Evolutionary conservation across 2,797 vertebrate species (phyloP).

Genomic region (Myotis findleyi): DNA sequence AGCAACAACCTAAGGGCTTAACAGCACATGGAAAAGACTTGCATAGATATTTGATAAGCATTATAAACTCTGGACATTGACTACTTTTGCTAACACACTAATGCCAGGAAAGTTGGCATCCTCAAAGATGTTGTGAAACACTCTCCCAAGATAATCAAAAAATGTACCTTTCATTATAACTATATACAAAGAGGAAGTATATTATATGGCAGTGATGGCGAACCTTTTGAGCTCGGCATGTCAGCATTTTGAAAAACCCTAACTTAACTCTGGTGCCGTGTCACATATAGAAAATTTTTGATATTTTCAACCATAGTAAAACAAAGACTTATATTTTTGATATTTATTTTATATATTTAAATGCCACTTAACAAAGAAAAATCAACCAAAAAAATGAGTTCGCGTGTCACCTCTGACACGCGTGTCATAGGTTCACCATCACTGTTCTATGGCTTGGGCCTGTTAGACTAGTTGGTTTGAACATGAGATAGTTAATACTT

Average conservation of each 20-base stretch:
- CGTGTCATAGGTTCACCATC: too few species aligned
- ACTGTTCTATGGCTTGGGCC: background rate
- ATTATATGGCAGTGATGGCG: background rate
- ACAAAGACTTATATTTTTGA: too few species aligned
- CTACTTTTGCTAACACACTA: background rate
- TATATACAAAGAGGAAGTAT: background rate
- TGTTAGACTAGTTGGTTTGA: constrained; percentile 18
- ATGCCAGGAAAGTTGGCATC: constrained; percentile 7
- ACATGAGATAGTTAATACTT: constrained; percentile 36
- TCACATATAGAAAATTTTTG: too few species aligned
- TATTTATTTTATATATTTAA: too few species aligned
- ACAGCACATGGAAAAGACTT: background rate
- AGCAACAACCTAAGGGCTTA: background rate
- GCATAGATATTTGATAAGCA: background rate
- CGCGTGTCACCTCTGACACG: too few species aligned
- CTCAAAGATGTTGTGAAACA: constrained; percentile 8
- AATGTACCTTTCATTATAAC: background rate
- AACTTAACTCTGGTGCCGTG: too few species aligned
- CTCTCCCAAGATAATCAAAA: constrained; percentile 51
- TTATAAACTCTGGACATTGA: background rate
- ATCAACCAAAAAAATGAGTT: too few species aligned
- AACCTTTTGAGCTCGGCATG: too few species aligned
- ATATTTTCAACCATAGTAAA: too few species aligned
- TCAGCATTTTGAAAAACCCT: too few species aligned
- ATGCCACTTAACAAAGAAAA: too few species aligned